Conservation (phyloP, 2,113 vertebrate species). For the Scopus umbretta region DNA sequence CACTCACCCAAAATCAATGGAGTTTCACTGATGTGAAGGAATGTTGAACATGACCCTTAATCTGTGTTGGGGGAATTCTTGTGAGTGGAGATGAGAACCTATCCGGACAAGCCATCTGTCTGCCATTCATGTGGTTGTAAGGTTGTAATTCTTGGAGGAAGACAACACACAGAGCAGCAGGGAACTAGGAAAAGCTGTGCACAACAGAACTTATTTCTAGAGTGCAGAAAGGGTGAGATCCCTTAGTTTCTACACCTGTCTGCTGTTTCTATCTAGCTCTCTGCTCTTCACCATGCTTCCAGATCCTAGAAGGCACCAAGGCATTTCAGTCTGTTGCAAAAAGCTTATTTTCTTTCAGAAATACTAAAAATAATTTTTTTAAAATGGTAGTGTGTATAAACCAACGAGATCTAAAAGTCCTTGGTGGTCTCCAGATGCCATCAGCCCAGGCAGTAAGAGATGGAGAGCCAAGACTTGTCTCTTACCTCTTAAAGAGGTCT, state of each 20-base stretch:
- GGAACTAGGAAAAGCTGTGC: background rate
- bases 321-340: background rate
- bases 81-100: background rate
- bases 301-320: background rate
- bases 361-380: background rate
- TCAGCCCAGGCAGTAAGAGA: background rate
- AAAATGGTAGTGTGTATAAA: background rate
- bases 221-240: background rate
- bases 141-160: background rate
- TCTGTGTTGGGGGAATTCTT: background rate
- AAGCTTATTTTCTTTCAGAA: background rate
- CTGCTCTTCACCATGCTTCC: background rate
- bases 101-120: background rate
- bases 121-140: background rate
- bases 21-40: background rate
- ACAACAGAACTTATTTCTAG: background rate
- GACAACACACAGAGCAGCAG: background rate
- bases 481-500: background rate
- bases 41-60: background rate
- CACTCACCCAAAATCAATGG: background rate
- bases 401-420: background rate
- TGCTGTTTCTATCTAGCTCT: background rate
- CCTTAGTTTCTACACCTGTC: background rate
- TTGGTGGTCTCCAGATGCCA: background rate
- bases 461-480: background rate